A percentile compares a stretch with the other conserved stretches of the same genome.
phyloP scores from a whole-genome alignment of 2,797 vertebrate species.

The Clarias fuscus region DNA sequence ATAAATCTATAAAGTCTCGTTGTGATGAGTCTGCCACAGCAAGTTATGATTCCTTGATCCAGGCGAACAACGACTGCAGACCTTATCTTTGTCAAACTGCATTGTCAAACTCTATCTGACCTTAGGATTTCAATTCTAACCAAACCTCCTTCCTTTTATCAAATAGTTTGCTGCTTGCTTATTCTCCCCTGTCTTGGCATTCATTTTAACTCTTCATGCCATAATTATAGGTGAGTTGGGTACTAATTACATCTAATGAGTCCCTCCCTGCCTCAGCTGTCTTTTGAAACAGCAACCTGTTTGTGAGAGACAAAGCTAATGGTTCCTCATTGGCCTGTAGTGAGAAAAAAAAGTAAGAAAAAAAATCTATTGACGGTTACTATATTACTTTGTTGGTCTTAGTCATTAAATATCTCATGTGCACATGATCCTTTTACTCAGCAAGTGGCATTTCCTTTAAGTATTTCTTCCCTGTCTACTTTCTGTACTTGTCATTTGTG shows the following conservation, averaged over 20 bases:
- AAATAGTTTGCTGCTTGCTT: conserved; percentile 44
- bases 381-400: neutral
- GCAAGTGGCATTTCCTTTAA: neutral
- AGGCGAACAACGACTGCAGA: conserved; percentile 1
- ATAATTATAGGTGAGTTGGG: conserved; percentile 56
- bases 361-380: neutral
- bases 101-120: neutral
- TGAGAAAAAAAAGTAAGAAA: neutral
- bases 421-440: neutral
- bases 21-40: neutral
- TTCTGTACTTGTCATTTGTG: neutral
- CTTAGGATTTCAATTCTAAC: conserved; percentile 18
- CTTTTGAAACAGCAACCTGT: conserved; percentile 39
- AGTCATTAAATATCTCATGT: neutral
- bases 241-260: conserved; percentile 54
- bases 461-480: conserved; percentile 1
- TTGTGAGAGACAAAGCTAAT: conserved; percentile 24
- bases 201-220: conserved; percentile 48
- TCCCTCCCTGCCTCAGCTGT: conserved; percentile 48
- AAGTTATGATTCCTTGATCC: neutral
- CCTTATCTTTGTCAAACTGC: neutral
- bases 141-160: conserved; percentile 29
- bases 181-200: conserved; percentile 50
- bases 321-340: neutral
- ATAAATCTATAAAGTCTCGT: neutral